Conservation (phyloP, 2,888 invertebrate species). For the Agrilus biguttatus region DNA sequence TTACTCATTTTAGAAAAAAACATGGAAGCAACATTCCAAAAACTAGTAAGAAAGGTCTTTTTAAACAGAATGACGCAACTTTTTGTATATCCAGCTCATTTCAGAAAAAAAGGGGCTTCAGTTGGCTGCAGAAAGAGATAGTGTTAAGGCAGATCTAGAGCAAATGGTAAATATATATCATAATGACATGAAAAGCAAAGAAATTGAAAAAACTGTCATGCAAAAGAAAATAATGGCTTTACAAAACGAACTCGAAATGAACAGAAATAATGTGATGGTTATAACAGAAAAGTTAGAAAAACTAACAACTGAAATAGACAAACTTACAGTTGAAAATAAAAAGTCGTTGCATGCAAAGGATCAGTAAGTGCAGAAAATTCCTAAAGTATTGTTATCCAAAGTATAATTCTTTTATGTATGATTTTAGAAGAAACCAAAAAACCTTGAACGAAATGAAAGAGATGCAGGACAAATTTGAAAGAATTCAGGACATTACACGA, state of each 20-base stretch:
- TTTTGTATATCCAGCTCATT: conserved; percentile 28
- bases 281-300: conserved; percentile 17
- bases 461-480: conserved; percentile 12
- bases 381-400: conserved; percentile 5
- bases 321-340: conserved; percentile 20
- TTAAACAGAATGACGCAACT: neutral
- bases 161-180: conserved; percentile 39
- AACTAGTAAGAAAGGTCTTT: conserved; percentile 33
- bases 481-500: conserved; percentile 36
- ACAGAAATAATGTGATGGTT: conserved; percentile 19
- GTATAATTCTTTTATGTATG: conserved; percentile 4
- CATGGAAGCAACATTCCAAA: conserved; percentile 42
- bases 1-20: conserved; percentile 38
- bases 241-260: conserved; percentile 27
- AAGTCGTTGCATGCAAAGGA: conserved; percentile 12
- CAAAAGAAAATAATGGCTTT: conserved; percentile 29
- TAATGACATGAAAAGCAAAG: conserved; percentile 39
- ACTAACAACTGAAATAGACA: conserved; percentile 19
- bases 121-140: conserved; percentile 41
- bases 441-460: conserved; percentile 11
- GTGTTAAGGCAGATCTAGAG: conserved; percentile 41
- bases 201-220: conserved; percentile 39
- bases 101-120: conserved; percentile 44
- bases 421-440: conserved; percentile 8
- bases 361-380: conserved; percentile 9